Base-by-base conservation (phyloP, 1,140 invertebrate genomes). In the Drosophila tropicalis region DNA sequence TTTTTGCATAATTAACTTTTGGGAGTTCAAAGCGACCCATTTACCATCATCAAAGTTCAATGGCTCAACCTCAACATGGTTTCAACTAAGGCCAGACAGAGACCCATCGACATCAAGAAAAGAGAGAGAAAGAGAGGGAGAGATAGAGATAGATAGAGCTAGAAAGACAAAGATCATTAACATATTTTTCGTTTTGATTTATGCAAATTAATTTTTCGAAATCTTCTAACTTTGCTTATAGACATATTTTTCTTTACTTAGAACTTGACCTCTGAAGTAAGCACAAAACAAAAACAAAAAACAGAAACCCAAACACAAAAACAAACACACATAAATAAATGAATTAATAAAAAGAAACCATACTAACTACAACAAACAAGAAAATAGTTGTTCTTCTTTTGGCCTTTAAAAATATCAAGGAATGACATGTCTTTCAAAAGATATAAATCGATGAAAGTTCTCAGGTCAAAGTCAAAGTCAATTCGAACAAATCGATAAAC, bases 1-100 rank as follows among this genome's bases (percentile, higher is more conserved):
- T 63, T 70, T 81, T 65, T 68, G 80, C 72, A 76, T 84, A 84
- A 76, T 76, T 76, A 76, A 76, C 60, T 57, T 15, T 15, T 54
- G 72, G 66, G 60, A 58, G 73, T 76, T 76, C 55, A 76, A 76
- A 70, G 73, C 72, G 66, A 76, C 72, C 73, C 62, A 77, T 66
- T 77, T 77, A 29, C 63, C 32, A 29, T 56, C 22, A 15, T 15
- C 73, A 76, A 56, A 76, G 73, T 76, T 76, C 73, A 76, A 76
- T 76, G 73, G 72, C 73, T 76, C 66, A 76, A 75, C 57, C 34
- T 22, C 57, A 60, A 68, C 29, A 29, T 29, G 29, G 29, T 4
- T 25, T 25, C 3, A 25, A 4, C 22, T 25, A 25, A 25, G 64
- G 15, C 58, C 41, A 68, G 58, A 70, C 58, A 76, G 54, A 73